These are phyloP conservation scores for Asbolus verrucosus DNA, from an alignment of 1,140 invertebrate genomes.

Conservation along the genomic window DNA sequence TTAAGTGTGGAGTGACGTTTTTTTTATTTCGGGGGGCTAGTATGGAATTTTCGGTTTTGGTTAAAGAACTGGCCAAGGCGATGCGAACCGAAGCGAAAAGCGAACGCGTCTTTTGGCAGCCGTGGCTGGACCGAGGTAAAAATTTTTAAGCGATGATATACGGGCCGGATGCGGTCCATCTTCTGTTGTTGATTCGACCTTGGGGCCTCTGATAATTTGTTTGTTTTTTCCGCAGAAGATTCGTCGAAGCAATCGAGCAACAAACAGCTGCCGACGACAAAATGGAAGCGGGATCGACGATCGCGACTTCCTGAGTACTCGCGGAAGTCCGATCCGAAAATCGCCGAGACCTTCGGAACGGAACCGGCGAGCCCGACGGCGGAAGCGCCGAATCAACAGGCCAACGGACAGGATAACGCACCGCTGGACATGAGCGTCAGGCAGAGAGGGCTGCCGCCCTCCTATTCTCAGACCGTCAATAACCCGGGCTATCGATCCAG, in stretches of 20 bases:
- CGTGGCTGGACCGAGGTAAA: constrained; percentile 57
- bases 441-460: constrained; percentile 68
- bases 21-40: constrained; percentile 9
- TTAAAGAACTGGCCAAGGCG: constrained; percentile 55
- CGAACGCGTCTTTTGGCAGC: constrained; percentile 59
- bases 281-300: constrained; percentile 74
- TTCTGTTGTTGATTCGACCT: constrained; percentile 36
- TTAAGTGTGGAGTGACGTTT: constrained; percentile 37
- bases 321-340: constrained; percentile 62
- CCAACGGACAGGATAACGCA: constrained; percentile 66
- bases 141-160: too few relatives aligned
- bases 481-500: constrained; percentile 67
- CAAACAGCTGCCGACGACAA: constrained; percentile 73
- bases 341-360: constrained; percentile 55
- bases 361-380: constrained; percentile 51
- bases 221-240: constrained; percentile 52
- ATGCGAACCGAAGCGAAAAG: constrained; percentile 46
- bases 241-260: constrained; percentile 61
- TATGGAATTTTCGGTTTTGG: constrained; percentile 58
- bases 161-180: constrained; percentile 50
- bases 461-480: constrained; percentile 68
- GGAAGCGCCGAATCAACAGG: constrained; percentile 58
- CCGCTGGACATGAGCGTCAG: constrained; percentile 70
- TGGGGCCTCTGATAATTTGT: constrained; percentile 20
- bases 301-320: constrained; percentile 63